Base-by-base conservation (phyloP, 2,797 vertebrate species). In the Simalia tracyae region DNA sequence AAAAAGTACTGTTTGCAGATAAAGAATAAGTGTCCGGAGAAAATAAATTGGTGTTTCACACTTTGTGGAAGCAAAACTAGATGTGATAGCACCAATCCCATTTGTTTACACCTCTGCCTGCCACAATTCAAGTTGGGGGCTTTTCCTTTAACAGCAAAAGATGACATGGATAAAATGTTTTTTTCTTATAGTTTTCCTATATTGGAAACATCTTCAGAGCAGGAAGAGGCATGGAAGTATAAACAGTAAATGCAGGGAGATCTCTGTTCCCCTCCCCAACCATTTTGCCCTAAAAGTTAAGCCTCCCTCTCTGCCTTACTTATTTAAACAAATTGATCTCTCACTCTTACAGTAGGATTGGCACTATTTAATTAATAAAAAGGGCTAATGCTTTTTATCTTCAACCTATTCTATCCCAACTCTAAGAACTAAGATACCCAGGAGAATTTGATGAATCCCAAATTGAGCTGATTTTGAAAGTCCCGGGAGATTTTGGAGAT, bases 21-120 rank as follows among this genome's bases (percentile, higher is more conserved):
- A 94, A 96, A 64, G 86, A 95, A 95, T 95, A 86, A 50, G 89
- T 93, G 91, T 64, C 92, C 93, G 72, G 63, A 89, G 88, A 93
- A 96, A 93, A 96, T 90, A 95, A 96, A 95, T 96, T 64, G 95
- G 81, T 93, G 88, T 64, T 93, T 92, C 92, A 94, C 89, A 91
- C 91, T 93, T 94, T 91, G 91, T 54, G 50, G 0, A 56, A 59
- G 57, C 46, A 56, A 91, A 56, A 28, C 11, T 50, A 64, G 31
- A 60, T 10, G 26, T 46, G 54, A 59, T 46, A 28, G 12, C 61
- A 68, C 6, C 63, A 57, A 68, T 57, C 46, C 63, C 24, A 86
- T 50, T 50, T 87, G 28, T 61, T 46, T 87, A 50, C 6, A 61
- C 31, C 36, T 24, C 31, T n/a, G 54, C 7, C 85, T 91, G 54